Percentiles rank a stretch among this genome's conserved stretches.
Conservation (phyloP, 2,797 vertebrate species). For the Coregonus sp. region DNA sequence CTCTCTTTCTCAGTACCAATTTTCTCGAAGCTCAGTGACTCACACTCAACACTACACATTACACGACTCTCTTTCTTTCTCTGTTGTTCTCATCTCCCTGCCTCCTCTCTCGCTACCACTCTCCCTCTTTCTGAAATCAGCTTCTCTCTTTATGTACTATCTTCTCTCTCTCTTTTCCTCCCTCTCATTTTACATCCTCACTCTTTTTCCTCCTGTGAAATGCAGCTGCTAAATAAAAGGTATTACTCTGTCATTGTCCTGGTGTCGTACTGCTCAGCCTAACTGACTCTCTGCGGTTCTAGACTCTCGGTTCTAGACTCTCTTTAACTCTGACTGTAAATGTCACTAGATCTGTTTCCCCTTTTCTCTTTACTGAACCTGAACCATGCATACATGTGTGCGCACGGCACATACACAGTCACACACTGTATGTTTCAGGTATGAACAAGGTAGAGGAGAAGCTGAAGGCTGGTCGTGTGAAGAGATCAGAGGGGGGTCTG, state of each 20-base stretch:
- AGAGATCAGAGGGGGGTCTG: conserved; percentile 78
- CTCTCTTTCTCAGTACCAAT: conserved; percentile 18
- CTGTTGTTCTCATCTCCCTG: conserved; percentile 14
- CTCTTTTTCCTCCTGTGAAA: not conserved
- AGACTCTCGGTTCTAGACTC: not conserved
- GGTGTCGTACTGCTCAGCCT: not conserved
- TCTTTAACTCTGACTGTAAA: not conserved
- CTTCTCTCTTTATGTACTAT: not conserved
- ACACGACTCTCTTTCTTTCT: conserved; percentile 35
- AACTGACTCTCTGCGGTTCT: not conserved
- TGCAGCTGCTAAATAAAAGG: not conserved
- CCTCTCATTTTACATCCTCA: not conserved
- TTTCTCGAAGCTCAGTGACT: too few species aligned
- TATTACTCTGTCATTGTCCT: not conserved
- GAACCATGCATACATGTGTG: conserved; percentile 3
- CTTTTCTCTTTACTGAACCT: not conserved
- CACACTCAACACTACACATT: too few species aligned
- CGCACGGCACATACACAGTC: not conserved
- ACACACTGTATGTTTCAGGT: conserved; percentile 67
- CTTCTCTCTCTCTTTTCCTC: not conserved
- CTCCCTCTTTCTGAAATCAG: not conserved
- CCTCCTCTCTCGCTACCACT: conserved; percentile 24
- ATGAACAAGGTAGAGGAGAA: conserved; percentile 95
- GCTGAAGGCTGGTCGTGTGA: conserved; percentile 84
- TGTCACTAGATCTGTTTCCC: not conserved